A percentile compares a stretch with the other conserved stretches of the same genome.
Evolutionary conservation across 2,888 invertebrate species (phyloP).

Genomic region (Agrotis puta): DNA sequence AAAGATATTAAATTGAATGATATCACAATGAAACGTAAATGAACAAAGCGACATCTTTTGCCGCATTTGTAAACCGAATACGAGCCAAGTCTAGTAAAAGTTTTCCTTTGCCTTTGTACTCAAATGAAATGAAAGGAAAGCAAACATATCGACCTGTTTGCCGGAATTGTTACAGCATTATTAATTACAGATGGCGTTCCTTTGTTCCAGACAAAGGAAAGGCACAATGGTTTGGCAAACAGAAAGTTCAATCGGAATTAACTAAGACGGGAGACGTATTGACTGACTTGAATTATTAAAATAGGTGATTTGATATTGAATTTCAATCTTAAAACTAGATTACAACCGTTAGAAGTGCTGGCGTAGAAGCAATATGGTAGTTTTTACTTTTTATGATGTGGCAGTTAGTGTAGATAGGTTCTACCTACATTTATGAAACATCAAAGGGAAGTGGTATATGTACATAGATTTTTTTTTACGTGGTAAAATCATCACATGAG

Average conservation of each 20-base stretch:
- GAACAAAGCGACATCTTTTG: conserved; percentile 42
- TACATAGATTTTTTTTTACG: too few species aligned
- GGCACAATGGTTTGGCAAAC: conserved; percentile 29
- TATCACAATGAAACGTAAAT: background rate
- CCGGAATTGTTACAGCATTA: conserved; percentile 24
- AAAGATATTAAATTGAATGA: background rate
- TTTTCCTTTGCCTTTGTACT: conserved; percentile 32
- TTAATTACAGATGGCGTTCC: conserved; percentile 53
- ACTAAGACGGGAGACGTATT: conserved; percentile 5
- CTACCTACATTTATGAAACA: too few species aligned
- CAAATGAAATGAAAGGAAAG: conserved; percentile 16
- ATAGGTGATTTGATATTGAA: background rate
- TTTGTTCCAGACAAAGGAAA: conserved; percentile 28
- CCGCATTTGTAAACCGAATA: background rate
- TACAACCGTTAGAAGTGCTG: background rate
- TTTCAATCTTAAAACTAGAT: background rate
- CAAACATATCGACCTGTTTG: conserved; percentile 38
- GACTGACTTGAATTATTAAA: background rate
- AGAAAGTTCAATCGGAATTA: conserved; percentile 28
- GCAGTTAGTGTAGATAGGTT: too few species aligned
- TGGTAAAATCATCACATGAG: too few species aligned
- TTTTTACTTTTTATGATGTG: too few species aligned
- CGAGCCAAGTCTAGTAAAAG: background rate
- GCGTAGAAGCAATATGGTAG: too few species aligned
- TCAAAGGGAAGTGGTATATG: too few species aligned